phyloP scores from a whole-genome alignment of 2,888 invertebrate species.

The Lymantria dispar region DNA sequence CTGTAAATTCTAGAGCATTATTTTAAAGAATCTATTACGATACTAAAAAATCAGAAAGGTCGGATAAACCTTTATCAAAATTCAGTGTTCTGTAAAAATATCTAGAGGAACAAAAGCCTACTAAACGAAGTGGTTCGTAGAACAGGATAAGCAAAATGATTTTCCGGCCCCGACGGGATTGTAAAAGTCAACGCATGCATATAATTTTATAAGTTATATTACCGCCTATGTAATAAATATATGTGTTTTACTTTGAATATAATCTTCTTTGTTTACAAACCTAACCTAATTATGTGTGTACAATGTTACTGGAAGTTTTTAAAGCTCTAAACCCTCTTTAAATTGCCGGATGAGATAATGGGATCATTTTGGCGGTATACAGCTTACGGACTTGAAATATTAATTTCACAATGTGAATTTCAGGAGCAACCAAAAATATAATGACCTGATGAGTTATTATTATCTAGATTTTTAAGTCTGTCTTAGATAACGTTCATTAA shows the following conservation, averaged over 20 bases:
- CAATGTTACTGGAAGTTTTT: constrained; percentile 19
- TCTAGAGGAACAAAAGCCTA: constrained; percentile 39
- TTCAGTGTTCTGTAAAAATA: constrained; percentile 48
- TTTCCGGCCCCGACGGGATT: constrained; percentile 57
- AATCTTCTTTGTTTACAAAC: constrained; percentile 8
- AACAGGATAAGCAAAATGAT: constrained; percentile 62
- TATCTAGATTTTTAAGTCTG: too few relatives aligned
- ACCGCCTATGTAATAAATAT: constrained; percentile 12
- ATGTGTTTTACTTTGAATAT: constrained; percentile 5
- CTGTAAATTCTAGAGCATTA: neutral
- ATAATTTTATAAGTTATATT: constrained; percentile 61
- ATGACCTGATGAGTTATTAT: too few relatives aligned
- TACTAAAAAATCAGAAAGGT: constrained; percentile 12
- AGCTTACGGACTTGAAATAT: neutral
- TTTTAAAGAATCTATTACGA: constrained; percentile 5
- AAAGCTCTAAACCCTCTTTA: constrained; percentile 22
- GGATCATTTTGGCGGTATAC: neutral
- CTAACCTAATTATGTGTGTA: constrained; percentile 28
- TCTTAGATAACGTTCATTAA: too few relatives aligned
- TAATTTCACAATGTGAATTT: too few relatives aligned
- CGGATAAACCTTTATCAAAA: constrained; percentile 42
- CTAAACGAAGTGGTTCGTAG: constrained; percentile 54
- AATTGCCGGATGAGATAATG: constrained; percentile 10
- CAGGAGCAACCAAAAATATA: too few relatives aligned
- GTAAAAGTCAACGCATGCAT: constrained; percentile 71